Conservation (phyloP, 30 jellyfish, hydroid and myxozoan genomes). For the Hydractinia echinata region DNA sequence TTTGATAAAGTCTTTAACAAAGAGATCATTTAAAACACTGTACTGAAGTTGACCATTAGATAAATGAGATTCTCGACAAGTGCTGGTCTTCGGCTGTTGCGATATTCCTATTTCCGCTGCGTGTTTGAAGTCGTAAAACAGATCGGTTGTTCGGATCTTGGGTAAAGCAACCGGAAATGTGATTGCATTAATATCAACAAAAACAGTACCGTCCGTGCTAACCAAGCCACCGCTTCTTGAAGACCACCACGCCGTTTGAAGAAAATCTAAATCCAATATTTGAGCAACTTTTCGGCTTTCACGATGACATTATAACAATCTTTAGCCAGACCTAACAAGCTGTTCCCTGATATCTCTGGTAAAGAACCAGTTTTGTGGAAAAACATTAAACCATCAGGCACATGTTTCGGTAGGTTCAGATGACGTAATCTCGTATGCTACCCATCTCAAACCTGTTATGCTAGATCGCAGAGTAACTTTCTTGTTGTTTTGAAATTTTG, state of each 20-base stretch:
- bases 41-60: conserved; percentile 48
- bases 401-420: conserved; percentile 25
- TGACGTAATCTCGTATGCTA: conserved; percentile 40
- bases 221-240: conserved; percentile 29
- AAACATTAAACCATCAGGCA: conserved; percentile 43
- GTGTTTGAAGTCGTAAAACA: conserved; percentile 11
- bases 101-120: conserved; percentile 35
- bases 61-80: conserved; percentile 30
- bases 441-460: conserved; percentile 40
- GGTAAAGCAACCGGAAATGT: conserved; percentile 57
- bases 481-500: conserved; percentile 14
- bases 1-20: conserved; percentile 44
- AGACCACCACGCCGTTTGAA: conserved; percentile 58
- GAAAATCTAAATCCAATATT: conserved; percentile 29
- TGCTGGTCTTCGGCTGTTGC: neutral
- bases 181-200: conserved; percentile 18
- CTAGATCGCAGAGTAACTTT: conserved; percentile 28
- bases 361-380: conserved; percentile 30
- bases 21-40: conserved; percentile 41
- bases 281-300: neutral
- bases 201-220: conserved; percentile 48
- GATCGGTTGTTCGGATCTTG: neutral
- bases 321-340: conserved; percentile 21
- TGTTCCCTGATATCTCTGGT: conserved; percentile 15
- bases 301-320: conserved; percentile 43